A percentile compares a stretch with the other conserved stretches of the same genome.
Conservation (phyloP, 1,140 invertebrate genomes). For the Drosophila pallidifrons region DNA sequence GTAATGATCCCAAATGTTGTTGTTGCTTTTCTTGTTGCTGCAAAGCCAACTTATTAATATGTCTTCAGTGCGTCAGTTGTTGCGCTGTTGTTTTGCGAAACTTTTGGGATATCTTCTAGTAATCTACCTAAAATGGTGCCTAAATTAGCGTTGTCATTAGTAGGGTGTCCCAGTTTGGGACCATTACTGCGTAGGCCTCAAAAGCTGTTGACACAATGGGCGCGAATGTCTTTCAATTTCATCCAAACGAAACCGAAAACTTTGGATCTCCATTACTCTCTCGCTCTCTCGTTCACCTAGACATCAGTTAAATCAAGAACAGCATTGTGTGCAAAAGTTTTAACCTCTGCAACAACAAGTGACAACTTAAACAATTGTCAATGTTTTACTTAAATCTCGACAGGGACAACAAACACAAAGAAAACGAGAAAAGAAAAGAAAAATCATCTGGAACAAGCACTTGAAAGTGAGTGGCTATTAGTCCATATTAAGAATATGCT, state of each 20-base stretch:
- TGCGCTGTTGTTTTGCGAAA: constrained; percentile 15
- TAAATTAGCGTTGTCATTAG: constrained; percentile 71
- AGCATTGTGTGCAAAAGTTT: constrained; percentile 55
- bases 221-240: constrained; percentile 17
- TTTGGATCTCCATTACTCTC: constrained; percentile 12
- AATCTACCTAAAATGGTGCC: constrained; percentile 47
- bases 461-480: constrained; percentile 58
- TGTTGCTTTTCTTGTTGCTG: neutral
- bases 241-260: constrained; percentile 15
- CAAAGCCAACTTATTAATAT: constrained; percentile 48
- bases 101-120: constrained; percentile 44
- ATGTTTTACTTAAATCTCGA: constrained; percentile 73
- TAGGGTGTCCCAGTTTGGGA: constrained; percentile 17
- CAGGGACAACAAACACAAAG: constrained; percentile 25
- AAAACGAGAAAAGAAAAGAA: constrained; percentile 46
- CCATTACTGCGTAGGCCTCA: constrained; percentile 6
- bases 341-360: constrained; percentile 22
- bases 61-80: constrained; percentile 52
- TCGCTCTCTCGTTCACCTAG: neutral
- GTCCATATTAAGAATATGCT: constrained; percentile 14
- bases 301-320: constrained; percentile 44
- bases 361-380: constrained; percentile 61
- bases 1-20: constrained; percentile 39
- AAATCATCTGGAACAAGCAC: constrained; percentile 43
- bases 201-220: constrained; percentile 29